A percentile compares a stretch with the other conserved stretches of the same genome.
These are phyloP conservation scores for Peromyscus eremicus DNA, from an alignment of 2,797 vertebrate genomes.

Conservation along the genomic window DNA sequence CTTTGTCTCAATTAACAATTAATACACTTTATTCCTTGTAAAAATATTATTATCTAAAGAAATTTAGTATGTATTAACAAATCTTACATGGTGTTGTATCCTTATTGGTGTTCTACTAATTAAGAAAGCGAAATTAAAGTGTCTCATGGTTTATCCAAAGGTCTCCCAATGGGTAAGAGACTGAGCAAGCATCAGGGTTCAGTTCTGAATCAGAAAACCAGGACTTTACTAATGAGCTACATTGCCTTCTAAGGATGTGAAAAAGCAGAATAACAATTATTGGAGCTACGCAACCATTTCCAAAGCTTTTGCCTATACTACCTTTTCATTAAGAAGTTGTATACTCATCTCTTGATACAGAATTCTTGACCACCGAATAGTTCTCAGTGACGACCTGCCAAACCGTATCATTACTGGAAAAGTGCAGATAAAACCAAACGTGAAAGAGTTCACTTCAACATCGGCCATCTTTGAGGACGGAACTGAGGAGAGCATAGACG, in stretches of 20 bases:
- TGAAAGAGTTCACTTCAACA: conserved; percentile 87
- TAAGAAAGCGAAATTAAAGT: neutral
- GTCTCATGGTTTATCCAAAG: neutral
- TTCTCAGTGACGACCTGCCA: conserved; percentile 88
- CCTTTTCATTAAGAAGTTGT: neutral
- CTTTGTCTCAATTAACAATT: neutral
- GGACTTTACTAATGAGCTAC: neutral
- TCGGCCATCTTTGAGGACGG: conserved; percentile 87
- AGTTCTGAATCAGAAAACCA: neutral
- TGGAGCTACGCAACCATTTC: neutral
- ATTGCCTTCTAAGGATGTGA: neutral
- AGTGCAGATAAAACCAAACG: conserved; percentile 87
- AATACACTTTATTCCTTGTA: neutral
- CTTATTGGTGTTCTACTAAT: neutral
- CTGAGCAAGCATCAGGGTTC: neutral
- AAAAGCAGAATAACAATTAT: neutral
- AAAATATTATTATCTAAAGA: neutral
- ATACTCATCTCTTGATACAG: neutral
- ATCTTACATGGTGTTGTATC: neutral
- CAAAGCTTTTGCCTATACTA: neutral
- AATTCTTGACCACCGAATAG: conserved; percentile 71
- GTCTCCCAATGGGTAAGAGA: neutral
- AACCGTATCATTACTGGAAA: conserved; percentile 87
- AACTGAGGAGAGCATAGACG: conserved; percentile 84
- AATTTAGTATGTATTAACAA: neutral